Evolutionary conservation across 2,797 vertebrate species (phyloP).

Genomic region (Mastacembelus armatus): DNA sequence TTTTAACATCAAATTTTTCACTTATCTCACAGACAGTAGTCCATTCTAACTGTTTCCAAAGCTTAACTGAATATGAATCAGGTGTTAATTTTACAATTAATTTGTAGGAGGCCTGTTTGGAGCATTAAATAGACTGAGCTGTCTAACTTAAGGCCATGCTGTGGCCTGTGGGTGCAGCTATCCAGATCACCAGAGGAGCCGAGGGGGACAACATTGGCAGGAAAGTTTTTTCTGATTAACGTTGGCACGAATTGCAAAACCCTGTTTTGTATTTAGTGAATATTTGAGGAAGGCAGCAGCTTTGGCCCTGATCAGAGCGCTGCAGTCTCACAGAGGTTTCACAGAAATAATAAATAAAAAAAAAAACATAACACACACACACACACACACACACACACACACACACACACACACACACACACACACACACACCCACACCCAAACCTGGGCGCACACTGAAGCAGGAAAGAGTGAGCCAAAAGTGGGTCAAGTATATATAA

Average conservation of each 20-base stretch:
- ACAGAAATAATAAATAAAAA: neutral
- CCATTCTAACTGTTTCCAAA: neutral
- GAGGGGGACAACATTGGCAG: conserved; percentile 58
- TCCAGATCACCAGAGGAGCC: conserved; percentile 57
- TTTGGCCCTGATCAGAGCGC: conserved; percentile 44
- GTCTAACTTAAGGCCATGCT: conserved; percentile 20
- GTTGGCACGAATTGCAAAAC: conserved; percentile 50
- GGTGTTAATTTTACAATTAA: conserved; percentile 16
- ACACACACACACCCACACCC: too few relatives aligned
- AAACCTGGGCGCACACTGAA: conserved; percentile 34
- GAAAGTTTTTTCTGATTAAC: conserved; percentile 76
- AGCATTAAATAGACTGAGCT: neutral
- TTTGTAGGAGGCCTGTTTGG: conserved; percentile 2
- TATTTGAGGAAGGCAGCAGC: conserved; percentile 57
- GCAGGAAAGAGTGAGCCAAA: conserved; percentile 46
- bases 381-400: too few relatives aligned
- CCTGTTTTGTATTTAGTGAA: conserved; percentile 60
- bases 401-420: too few relatives aligned
- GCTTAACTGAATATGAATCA: conserved; percentile 1
- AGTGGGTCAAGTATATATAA: conserved; percentile 81
- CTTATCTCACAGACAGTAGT: too few relatives aligned
- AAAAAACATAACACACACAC: too few relatives aligned
- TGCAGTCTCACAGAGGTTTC: conserved; percentile 40
- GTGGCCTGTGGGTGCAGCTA: conserved; percentile 41
- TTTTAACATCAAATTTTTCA: neutral